Conservation (phyloP, 2,888 invertebrate genomes). For the Branchellion lobata region DNA sequence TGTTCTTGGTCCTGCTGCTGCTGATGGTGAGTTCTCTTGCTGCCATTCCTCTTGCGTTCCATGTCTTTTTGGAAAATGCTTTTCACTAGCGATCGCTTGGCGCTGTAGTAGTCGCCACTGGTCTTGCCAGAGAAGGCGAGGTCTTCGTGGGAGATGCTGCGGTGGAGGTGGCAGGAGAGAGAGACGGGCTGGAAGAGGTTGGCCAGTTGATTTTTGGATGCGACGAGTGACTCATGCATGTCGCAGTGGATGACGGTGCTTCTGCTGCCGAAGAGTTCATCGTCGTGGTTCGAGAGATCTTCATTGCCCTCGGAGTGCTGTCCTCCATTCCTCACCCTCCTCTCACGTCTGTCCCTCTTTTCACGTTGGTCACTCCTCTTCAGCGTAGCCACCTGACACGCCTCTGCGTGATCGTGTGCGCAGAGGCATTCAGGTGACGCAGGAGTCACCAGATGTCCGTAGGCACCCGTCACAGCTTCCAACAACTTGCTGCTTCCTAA, state of each 20-base stretch:
- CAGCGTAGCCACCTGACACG: not conserved
- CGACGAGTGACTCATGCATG: conserved; percentile 30
- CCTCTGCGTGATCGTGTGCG: not conserved
- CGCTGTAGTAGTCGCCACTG: not conserved
- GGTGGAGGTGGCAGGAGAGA: conserved; percentile 10
- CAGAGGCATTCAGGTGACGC: not conserved
- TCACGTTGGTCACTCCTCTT: not conserved
- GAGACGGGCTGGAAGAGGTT: not conserved
- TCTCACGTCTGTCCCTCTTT: conserved; percentile 1
- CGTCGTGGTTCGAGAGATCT: conserved; percentile 7
- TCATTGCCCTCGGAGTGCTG: not conserved
- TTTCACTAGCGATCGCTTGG: not conserved
- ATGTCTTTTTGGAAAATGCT: conserved; percentile 24
- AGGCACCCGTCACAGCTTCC: too few relatives aligned
- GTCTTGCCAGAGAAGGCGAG: conserved; percentile 5
- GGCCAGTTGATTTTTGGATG: conserved; percentile 2
- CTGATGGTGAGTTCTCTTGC: not conserved
- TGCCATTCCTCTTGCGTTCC: not conserved
- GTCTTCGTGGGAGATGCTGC: not conserved
- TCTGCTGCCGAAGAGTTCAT: conserved; percentile 12
- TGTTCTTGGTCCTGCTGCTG: not conserved
- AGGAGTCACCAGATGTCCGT: not conserved
- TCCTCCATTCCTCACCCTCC: not conserved
- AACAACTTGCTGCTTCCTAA: too few relatives aligned
- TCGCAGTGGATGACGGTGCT: conserved; percentile 34